Evolutionary conservation across 2,113 vertebrate genomes (phyloP).

Genomic region (Phycodurus eques): DNA sequence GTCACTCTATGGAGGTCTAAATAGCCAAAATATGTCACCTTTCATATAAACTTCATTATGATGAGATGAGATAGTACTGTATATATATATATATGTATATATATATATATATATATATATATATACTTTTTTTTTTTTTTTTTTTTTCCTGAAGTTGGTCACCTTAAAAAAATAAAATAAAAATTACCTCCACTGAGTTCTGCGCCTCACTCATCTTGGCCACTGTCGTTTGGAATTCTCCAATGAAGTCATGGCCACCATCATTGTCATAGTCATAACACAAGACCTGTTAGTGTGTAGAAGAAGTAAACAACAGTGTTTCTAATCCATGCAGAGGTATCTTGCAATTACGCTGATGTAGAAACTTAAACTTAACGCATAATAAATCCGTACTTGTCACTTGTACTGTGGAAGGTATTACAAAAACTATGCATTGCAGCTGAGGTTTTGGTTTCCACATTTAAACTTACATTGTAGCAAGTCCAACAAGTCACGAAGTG

Average conservation of each 20-base stretch:
- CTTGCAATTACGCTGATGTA: not conserved
- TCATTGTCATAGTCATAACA: constrained; percentile 97
- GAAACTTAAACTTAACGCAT: not conserved
- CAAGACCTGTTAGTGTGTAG: constrained; percentile 74
- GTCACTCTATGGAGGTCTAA: too few species aligned
- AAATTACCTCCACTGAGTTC: constrained; percentile 79
- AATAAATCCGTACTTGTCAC: not conserved
- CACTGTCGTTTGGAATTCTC: constrained; percentile 88
- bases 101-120: too few species aligned
- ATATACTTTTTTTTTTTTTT: too few species aligned
- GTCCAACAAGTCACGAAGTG: not conserved
- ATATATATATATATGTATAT: too few species aligned
- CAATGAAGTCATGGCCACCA: constrained; percentile 95
- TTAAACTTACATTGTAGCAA: not conserved
- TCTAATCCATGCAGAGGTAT: not conserved
- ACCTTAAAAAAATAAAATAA: not conserved
- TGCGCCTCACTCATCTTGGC: constrained; percentile 85
- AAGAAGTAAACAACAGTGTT: not conserved
- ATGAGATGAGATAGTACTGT: too few species aligned
- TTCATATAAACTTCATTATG: not conserved
- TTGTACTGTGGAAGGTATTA: not conserved
- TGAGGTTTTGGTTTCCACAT: not conserved
- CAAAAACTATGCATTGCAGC: not conserved
- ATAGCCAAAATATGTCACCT: not conserved
- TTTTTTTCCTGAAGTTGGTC: not conserved